Evolutionary conservation across 1,140 invertebrate genomes (phyloP).

Genomic region (Eueides isabella): DNA sequence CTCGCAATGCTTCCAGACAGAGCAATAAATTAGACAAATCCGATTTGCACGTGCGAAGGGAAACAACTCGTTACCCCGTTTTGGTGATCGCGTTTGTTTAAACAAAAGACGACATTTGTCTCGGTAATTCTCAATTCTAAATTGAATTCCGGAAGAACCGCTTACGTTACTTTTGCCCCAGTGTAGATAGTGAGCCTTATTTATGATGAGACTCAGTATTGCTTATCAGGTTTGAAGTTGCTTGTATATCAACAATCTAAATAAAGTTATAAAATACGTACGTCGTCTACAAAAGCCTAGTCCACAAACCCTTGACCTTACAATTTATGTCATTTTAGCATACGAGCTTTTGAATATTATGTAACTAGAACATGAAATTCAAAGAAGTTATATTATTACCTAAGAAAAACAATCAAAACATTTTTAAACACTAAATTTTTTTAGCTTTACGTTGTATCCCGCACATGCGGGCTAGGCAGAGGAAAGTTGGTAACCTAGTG

Average conservation of each 20-base stretch:
- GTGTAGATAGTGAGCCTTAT: constrained; percentile 8
- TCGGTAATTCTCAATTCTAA: constrained; percentile 53
- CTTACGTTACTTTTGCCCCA: constrained; percentile 4
- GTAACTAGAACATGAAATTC: too few relatives aligned
- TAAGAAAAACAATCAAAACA: too few relatives aligned
- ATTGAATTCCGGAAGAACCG: constrained; percentile 46
- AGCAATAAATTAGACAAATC: constrained; percentile 78
- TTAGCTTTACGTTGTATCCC: too few relatives aligned
- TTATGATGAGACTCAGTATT: background rate
- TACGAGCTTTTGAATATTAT: too few relatives aligned
- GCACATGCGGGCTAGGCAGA: too few relatives aligned
- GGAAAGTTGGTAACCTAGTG: too few relatives aligned
- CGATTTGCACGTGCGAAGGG: constrained; percentile 72
- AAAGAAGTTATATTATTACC: too few relatives aligned
- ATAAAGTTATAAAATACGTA: background rate
- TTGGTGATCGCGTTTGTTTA: constrained; percentile 62
- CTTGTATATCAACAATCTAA: background rate
- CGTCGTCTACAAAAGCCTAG: background rate
- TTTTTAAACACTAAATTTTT: too few relatives aligned
- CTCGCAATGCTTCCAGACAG: constrained; percentile 60
- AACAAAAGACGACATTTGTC: constrained; percentile 63
- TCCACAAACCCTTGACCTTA: too few relatives aligned
- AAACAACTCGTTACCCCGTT: constrained; percentile 58
- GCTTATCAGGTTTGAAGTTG: background rate
- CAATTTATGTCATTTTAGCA: too few relatives aligned